A percentile compares a stretch with the other conserved stretches of the same genome.
Evolutionary conservation across 1,140 invertebrate species (phyloP).

Genomic region (Drosophila tristis): DNA sequence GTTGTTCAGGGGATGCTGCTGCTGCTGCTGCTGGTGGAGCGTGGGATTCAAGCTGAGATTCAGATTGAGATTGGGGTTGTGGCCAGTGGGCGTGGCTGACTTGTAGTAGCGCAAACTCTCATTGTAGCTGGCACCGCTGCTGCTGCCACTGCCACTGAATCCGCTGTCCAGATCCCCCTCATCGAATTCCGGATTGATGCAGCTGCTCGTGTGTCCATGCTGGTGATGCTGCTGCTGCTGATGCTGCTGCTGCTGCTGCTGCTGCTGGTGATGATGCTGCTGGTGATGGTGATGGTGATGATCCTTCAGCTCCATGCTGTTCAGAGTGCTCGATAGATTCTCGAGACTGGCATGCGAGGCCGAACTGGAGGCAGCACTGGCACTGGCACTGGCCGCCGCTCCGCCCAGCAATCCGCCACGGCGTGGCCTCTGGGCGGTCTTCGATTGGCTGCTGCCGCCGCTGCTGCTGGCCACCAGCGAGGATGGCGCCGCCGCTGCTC

Average conservation of each 20-base stretch:
- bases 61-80: conserved; percentile 21
- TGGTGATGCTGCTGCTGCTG: no score
- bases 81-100: conserved; percentile 67
- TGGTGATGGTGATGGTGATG: conserved; percentile 75
- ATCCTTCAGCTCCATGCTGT: conserved; percentile 88
- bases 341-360: conserved; percentile 85
- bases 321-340: conserved; percentile 86
- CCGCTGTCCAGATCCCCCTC: conserved; percentile 91
- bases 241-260: no score
- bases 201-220: conserved; percentile 80
- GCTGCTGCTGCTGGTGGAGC: conserved; percentile 25
- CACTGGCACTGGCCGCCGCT: conserved; percentile 42
- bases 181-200: conserved; percentile 87
- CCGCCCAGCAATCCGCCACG: conserved; percentile 73
- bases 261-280: background rate
- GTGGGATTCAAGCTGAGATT: no score
- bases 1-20: conserved; percentile 25
- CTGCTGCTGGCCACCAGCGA: conserved; percentile 71
- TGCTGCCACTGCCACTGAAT: conserved; percentile 89
- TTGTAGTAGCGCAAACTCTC: conserved; percentile 86
- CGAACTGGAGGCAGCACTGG: conserved; percentile 57
- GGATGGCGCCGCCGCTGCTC: background rate
- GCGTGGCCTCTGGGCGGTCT: conserved; percentile 64
- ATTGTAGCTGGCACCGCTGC: conserved; percentile 91
- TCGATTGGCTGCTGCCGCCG: conserved; percentile 67